These are phyloP conservation scores for Neopipo cinnamomea DNA, from an alignment of 2,113 vertebrate species.

Conservation along the genomic window DNA sequence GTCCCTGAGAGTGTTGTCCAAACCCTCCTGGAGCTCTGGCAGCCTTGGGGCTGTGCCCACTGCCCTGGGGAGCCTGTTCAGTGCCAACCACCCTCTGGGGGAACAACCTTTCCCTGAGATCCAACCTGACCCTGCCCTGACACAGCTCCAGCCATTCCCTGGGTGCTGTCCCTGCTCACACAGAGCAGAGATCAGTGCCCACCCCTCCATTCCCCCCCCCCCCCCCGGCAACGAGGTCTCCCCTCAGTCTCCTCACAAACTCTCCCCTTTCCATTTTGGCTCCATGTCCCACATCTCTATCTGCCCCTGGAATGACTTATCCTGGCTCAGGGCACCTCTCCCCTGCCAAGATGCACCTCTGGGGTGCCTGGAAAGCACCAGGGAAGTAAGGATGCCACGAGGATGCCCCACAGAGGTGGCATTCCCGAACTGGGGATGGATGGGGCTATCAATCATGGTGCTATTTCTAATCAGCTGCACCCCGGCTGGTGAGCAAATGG, in stretches of 20 bases:
- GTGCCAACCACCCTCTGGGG: neutral
- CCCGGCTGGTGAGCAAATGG: conserved; percentile 9
- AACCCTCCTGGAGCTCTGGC: neutral
- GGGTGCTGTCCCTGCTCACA: neutral
- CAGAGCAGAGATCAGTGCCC: neutral
- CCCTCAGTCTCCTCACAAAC: neutral
- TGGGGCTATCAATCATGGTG: neutral
- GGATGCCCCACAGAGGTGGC: neutral
- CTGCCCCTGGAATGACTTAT: neutral
- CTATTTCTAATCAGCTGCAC: neutral
- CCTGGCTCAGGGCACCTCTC: no score
- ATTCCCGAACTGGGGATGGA: neutral
- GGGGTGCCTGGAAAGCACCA: accelerated
- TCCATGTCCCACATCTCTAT: accelerated
- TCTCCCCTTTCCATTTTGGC: accelerated
- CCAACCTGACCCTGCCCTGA: neutral
- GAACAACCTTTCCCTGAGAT: neutral
- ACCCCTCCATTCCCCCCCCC: neutral
- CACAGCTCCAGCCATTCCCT: neutral
- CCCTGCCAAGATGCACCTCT: accelerated
- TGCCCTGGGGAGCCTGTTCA: neutral
- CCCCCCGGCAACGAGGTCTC: neutral
- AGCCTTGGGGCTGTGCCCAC: neutral
- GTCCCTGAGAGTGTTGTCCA: accelerated
- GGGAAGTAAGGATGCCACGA: accelerated